These are phyloP conservation scores for Sisyra terminalis DNA, from an alignment of 2,888 invertebrate genomes.

Conservation along the genomic window DNA sequence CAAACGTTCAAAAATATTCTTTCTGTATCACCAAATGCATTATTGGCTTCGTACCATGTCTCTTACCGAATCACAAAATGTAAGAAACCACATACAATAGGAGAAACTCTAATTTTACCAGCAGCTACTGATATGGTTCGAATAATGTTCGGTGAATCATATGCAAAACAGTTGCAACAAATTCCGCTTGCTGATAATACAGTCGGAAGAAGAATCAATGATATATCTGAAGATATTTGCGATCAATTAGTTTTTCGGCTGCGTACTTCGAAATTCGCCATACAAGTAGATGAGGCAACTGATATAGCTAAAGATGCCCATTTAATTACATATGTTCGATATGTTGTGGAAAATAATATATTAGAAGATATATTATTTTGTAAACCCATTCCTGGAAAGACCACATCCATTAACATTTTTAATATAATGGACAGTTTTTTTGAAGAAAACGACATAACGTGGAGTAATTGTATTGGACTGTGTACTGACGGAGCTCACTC, in stretches of 20 bases:
- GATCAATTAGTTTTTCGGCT: conserved; percentile 8
- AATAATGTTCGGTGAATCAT: conserved; percentile 12
- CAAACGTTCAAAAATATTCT: conserved; percentile 10
- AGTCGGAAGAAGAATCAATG: conserved; percentile 10
- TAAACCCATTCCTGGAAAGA: too few species aligned
- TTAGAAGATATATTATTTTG: background rate
- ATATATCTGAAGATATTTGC: conserved; percentile 10
- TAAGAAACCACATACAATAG: conserved; percentile 14
- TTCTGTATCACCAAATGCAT: conserved; percentile 6
- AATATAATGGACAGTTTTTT: too few species aligned
- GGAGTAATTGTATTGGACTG: too few species aligned
- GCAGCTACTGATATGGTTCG: conserved; percentile 13
- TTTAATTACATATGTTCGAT: too few species aligned
- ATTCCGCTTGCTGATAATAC: conserved; percentile 18
- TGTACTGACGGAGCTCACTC: too few species aligned
- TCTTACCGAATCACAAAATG: background rate
- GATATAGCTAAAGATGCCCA: too few species aligned
- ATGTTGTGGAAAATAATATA: background rate
- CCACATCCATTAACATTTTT: too few species aligned
- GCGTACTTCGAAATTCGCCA: conserved; percentile 9
- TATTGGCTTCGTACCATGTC: conserved; percentile 1
- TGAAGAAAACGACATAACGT: too few species aligned
- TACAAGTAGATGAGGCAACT: conserved; percentile 1
- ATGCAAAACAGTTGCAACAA: conserved; percentile 16
- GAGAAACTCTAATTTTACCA: conserved; percentile 14